Conservation (phyloP, 1,140 invertebrate species). For the Aleiodes sp. region DNA sequence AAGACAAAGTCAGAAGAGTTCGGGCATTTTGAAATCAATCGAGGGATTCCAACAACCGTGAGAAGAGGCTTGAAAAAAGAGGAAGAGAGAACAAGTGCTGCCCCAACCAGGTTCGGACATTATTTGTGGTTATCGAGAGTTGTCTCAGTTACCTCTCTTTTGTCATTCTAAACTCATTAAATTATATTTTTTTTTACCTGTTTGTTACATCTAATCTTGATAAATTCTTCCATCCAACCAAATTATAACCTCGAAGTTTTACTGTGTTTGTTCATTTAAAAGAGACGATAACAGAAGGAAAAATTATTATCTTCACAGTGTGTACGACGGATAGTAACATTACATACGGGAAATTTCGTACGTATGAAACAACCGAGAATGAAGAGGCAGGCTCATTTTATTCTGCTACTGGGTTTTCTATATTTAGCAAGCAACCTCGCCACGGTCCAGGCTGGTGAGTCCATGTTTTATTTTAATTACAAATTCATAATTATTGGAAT, state of each 20-base stretch:
- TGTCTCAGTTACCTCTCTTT: neutral
- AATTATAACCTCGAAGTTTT: too few species aligned
- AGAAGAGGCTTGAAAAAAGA: too few species aligned
- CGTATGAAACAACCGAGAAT: slow-evolving; percentile 43
- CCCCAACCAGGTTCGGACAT: neutral
- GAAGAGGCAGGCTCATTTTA: slow-evolving; percentile 55
- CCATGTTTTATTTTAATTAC: neutral
- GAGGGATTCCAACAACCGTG: neutral
- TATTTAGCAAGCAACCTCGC: slow-evolving; percentile 60
- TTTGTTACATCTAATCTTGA: too few species aligned
- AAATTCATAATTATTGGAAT: neutral
- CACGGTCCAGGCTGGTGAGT: slow-evolving; percentile 58
- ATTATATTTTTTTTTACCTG: neutral
- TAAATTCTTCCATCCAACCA: too few species aligned
- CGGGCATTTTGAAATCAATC: slow-evolving; percentile 10
- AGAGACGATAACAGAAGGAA: neutral
- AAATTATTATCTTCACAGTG: neutral
- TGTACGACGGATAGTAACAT: neutral
- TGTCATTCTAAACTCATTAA: neutral
- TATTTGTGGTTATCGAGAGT: slow-evolving; percentile 13
- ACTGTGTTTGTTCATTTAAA: neutral
- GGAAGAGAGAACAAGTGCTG: slow-evolving; percentile 4
- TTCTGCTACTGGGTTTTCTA: slow-evolving; percentile 57
- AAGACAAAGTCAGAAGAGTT: neutral
- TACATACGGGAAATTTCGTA: slow-evolving; percentile 19